Base-by-base conservation (phyloP, 1,140 invertebrate genomes). In the Diprion similis region DNA sequence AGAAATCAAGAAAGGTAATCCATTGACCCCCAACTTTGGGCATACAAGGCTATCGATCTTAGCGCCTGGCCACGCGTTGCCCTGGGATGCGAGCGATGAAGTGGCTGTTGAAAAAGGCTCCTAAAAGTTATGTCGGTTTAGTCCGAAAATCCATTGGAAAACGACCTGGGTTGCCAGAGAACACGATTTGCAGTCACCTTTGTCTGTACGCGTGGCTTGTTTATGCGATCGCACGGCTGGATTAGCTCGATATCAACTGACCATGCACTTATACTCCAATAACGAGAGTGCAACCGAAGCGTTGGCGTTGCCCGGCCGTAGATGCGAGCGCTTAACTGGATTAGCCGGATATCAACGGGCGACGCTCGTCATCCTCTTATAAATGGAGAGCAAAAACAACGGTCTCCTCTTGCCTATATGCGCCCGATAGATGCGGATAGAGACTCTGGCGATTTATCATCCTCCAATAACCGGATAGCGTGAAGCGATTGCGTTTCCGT, bases 401-500 rank as follows among this genome's bases (percentile, higher is more conserved):
- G 67, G 11, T 19, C 18, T 68, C 67, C 67, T 19, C 45, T 68
- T 68, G 67, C 67, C 67, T 24, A 68, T 68, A 45, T 7, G 67
- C 45, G 18, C 67, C 67, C 18, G 18, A 68, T 68, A 68, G 67
- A 45, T 68, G 77, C 80, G 82, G 67, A 68, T 68, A 68, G 18
- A 81, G 78, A 78, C 72, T 74, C 76, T 80, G 82, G 75, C 76
- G 81, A 77, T 76, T 77, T 79, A 75, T 78, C 80, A 82, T 78
- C 70, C 76, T 83, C 78, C 80, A 79, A 82, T 83, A 76, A 82
- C 78, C 81, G 81, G 84, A 84, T 81, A 82, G 84, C 82, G 83
- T 80, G 73, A 83, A 78, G 82, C 84, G 81, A 85, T 83, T 85
- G 85, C 85, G 85, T 86, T 86, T 85, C 81, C 83, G 84, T 73